These are phyloP conservation scores for Myrmecophaga tridactyla DNA, from an alignment of 2,113 vertebrate species.

Conservation along the genomic window DNA sequence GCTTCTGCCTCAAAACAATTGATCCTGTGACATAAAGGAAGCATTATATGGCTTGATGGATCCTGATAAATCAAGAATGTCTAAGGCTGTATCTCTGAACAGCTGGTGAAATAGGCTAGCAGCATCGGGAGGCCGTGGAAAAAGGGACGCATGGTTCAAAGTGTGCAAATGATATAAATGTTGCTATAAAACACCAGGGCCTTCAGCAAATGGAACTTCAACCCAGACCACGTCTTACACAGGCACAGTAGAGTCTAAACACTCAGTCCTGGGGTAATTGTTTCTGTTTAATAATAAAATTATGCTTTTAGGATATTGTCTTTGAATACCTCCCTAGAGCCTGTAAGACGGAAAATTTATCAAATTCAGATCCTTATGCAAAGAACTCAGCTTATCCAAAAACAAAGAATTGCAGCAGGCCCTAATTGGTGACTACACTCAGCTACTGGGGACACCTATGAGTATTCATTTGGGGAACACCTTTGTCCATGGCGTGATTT, in stretches of 20 bases:
- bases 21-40: background rate
- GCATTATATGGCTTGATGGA: background rate
- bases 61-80: background rate
- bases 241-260: background rate
- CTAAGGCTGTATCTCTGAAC: background rate
- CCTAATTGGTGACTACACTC: background rate
- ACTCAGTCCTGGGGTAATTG: background rate
- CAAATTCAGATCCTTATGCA: background rate
- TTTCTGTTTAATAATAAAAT: background rate
- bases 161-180: background rate
- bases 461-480: background rate
- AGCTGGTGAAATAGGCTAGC: background rate
- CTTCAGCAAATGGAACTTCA: background rate
- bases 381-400: background rate
- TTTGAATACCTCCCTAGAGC: background rate
- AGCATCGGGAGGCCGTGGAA: background rate
- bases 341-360: background rate
- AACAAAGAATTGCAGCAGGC: background rate
- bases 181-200: slow-evolving; percentile 4
- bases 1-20: background rate
- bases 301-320: background rate
- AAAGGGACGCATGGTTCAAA: background rate
- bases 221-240: background rate
- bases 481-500: background rate
- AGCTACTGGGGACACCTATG: background rate